Conservation (phyloP, 2,888 invertebrate genomes). For the Drosophila setosimentum region DNA sequence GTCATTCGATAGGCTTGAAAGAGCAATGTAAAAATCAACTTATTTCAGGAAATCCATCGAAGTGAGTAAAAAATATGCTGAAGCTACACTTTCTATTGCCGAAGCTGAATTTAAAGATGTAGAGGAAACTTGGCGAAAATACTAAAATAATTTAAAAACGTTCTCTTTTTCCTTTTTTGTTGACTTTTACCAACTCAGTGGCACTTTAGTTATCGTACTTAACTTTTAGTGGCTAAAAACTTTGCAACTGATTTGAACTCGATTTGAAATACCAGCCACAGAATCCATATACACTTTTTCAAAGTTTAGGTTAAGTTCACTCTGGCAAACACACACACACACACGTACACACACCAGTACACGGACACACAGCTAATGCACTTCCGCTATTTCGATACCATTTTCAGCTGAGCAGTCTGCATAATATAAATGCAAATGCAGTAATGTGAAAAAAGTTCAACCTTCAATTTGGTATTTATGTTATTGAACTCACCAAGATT, state of each 20-base stretch:
- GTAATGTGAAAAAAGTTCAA: constrained; percentile 55
- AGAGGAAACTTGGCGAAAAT: neutral
- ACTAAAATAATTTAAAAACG: neutral
- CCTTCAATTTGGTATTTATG: constrained; percentile 71
- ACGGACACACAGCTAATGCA: constrained; percentile 57
- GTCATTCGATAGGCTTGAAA: neutral
- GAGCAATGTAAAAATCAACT: neutral
- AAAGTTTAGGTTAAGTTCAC: constrained; percentile 27
- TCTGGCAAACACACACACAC: constrained; percentile 2
- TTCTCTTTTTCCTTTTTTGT: neutral
- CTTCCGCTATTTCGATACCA: constrained; percentile 52
- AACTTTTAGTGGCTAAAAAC: constrained; percentile 15
- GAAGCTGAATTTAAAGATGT: neutral
- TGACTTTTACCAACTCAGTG: constrained; percentile 3
- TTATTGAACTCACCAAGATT: constrained; percentile 76
- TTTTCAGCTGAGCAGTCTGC: constrained; percentile 39
- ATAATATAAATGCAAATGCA: constrained; percentile 60
- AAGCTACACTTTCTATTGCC: neutral
- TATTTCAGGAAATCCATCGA: neutral
- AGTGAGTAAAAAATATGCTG: neutral
- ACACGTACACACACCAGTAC: neutral
- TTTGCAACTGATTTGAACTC: constrained; percentile 11
- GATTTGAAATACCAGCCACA: constrained; percentile 14
- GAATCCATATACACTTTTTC: constrained; percentile 21
- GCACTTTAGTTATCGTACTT: constrained; percentile 3